Evolutionary conservation across 2,888 invertebrate genomes (phyloP).

Genomic region (Busseola fusca): DNA sequence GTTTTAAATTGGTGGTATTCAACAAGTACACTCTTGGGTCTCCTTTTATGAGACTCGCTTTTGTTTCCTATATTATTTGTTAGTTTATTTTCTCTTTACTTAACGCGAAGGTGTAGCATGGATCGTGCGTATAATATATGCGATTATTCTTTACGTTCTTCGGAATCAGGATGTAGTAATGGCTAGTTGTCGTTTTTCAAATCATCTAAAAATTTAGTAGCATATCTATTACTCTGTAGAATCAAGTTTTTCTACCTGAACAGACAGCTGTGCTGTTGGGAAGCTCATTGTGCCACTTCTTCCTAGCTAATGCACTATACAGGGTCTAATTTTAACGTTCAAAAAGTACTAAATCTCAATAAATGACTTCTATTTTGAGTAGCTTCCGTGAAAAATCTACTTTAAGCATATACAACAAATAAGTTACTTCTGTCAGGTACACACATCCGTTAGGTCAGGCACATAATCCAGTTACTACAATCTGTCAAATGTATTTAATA

Average conservation of each 20-base stretch:
- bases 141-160: neutral
- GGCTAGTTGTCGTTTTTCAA: neutral
- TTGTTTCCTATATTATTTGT: constrained; percentile 68
- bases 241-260: neutral
- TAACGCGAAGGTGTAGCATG: constrained; percentile 19
- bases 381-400: neutral
- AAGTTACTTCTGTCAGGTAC: neutral
- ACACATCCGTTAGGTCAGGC: too few relatives aligned
- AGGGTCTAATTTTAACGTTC: neutral
- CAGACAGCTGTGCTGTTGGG: neutral
- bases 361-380: neutral
- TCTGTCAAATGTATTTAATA: too few relatives aligned
- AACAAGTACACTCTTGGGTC: constrained; percentile 53
- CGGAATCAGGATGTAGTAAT: neutral
- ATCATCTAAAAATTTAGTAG: too few relatives aligned
- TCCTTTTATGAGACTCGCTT: constrained; percentile 55
- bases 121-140: constrained; percentile 1
- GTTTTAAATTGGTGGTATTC: constrained; percentile 51
- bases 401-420: neutral
- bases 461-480: too few relatives aligned
- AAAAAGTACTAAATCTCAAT: neutral
- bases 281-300: neutral
- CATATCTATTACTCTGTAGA: neutral
- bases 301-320: too few relatives aligned
- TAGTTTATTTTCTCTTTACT: constrained; percentile 56